Percentiles rank a stretch among this genome's conserved stretches.
Evolutionary conservation across 2,888 invertebrate genomes (phyloP).

Genomic region (Lochmaea capreae): DNA sequence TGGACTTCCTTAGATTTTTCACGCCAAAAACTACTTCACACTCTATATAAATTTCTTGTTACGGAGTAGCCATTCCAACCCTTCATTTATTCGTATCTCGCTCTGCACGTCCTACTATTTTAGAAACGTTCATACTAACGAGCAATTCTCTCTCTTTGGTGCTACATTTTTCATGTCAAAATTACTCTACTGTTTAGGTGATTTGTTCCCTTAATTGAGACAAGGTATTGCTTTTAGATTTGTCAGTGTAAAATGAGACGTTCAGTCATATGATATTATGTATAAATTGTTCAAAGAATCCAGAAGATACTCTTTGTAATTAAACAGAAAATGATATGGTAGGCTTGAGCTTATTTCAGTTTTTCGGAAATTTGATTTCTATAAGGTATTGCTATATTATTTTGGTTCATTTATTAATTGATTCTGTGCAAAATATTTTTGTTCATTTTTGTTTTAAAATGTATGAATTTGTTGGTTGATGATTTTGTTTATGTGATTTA

Average conservation of each 20-base stretch:
- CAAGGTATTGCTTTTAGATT: constrained; percentile 22
- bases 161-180: constrained; percentile 23
- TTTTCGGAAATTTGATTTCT: too few relatives aligned
- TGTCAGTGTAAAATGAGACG: not conserved
- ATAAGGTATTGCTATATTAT: too few relatives aligned
- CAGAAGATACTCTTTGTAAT: not conserved
- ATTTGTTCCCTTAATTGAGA: constrained; percentile 22
- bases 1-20: not conserved
- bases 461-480: too few relatives aligned
- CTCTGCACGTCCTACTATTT: constrained; percentile 19
- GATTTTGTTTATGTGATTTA: too few relatives aligned
- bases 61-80: constrained; percentile 3
- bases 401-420: too few relatives aligned
- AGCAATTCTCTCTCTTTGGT: constrained; percentile 22
- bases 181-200: constrained; percentile 19
- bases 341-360: too few relatives aligned
- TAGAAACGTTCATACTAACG: constrained; percentile 22
- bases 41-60: not conserved
- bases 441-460: too few relatives aligned
- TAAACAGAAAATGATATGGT: not conserved
- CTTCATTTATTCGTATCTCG: constrained; percentile 21
- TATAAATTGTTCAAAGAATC: not conserved
- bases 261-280: not conserved
- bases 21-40: not conserved
- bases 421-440: too few relatives aligned